These are phyloP conservation scores for Megaleporinus macrocephalus DNA, from an alignment of 2,113 vertebrate genomes.

Conservation along the genomic window DNA sequence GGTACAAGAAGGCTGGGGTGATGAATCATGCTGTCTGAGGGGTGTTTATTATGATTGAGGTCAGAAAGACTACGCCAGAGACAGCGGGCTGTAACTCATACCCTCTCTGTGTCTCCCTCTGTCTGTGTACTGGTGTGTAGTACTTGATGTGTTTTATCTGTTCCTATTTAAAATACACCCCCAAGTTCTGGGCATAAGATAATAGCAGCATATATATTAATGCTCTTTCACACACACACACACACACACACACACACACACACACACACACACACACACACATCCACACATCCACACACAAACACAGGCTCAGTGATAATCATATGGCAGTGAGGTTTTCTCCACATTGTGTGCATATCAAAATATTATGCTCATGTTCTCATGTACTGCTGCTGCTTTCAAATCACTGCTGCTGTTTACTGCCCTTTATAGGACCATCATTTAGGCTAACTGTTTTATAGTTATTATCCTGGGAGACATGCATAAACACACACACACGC, in stretches of 20 bases:
- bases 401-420: conserved; percentile 41
- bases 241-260: conserved; percentile 1
- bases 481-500: conserved; percentile 27
- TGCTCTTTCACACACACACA: no score
- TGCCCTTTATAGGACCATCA: conserved; percentile 46
- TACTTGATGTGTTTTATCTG: not conserved
- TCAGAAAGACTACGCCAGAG: not conserved
- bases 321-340: not conserved
- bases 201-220: not conserved
- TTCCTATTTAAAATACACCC: not conserved
- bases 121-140: not conserved
- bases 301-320: not conserved
- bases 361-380: conserved; percentile 47
- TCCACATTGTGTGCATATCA: conserved; percentile 40
- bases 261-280: no score
- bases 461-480: conserved; percentile 7
- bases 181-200: not conserved
- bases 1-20: not conserved
- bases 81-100: not conserved
- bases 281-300: not conserved
- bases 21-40: not conserved
- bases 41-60: conserved; percentile 13
- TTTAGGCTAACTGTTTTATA: conserved; percentile 28
- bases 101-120: not conserved
- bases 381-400: conserved; percentile 41